These are phyloP conservation scores for Anniella stebbinsi DNA, from an alignment of 2,797 vertebrate species.

Conservation along the genomic window DNA sequence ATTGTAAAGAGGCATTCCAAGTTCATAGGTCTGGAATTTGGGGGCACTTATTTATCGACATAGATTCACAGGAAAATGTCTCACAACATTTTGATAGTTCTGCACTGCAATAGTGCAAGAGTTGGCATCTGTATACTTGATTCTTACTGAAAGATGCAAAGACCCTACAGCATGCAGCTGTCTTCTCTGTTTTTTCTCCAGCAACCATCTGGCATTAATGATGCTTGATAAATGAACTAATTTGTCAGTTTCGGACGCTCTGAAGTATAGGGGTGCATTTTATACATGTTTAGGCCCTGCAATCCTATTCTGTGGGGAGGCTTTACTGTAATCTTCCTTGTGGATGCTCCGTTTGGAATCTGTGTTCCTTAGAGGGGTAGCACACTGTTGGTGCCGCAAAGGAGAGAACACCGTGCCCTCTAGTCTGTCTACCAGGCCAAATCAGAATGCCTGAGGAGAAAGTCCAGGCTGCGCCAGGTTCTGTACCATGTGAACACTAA, in stretches of 20 bases:
- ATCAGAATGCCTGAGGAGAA: background rate
- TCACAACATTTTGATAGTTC: background rate
- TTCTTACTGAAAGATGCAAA: background rate
- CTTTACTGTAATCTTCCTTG: background rate
- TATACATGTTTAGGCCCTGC: background rate
- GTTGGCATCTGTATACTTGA: background rate
- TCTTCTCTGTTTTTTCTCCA: background rate
- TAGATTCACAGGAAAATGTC: background rate
- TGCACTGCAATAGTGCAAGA: background rate
- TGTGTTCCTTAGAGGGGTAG: background rate
- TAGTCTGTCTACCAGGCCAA: background rate
- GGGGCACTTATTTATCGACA: background rate
- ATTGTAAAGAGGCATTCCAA: background rate
- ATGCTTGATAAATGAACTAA: background rate
- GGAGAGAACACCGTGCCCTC: background rate
- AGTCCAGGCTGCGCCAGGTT: background rate
- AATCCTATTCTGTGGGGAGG: background rate
- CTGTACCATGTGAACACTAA: background rate
- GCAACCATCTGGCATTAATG: constrained; percentile 25
- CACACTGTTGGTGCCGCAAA: background rate
- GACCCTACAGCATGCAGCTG: background rate
- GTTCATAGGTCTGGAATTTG: background rate
- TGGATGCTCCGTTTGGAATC: background rate
- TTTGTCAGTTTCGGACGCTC: background rate
- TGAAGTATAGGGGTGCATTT: constrained; percentile 1